These are phyloP conservation scores for Cotesia chilonis DNA, from an alignment of 1,140 invertebrate species.

Conservation along the genomic window DNA sequence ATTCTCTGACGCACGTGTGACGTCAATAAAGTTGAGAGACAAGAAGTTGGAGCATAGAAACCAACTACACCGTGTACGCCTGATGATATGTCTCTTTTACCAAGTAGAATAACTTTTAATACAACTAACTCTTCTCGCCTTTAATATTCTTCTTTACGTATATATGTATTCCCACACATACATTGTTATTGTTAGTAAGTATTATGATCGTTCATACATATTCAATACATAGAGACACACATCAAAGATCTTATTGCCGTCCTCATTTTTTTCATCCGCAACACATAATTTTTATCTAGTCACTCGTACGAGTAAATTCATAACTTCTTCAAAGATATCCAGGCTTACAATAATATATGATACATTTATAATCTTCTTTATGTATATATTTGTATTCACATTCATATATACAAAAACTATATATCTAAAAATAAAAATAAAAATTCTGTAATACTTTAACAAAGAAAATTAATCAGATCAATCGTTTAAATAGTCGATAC, in stretches of 20 bases:
- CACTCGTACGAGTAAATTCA: neutral
- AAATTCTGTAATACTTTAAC: neutral
- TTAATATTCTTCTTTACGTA: constrained; percentile 14
- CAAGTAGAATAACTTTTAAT: neutral
- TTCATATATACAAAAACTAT: no score
- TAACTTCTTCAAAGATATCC: neutral
- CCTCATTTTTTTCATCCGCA: neutral
- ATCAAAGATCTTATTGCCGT: constrained; percentile 3
- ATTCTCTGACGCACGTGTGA: constrained; percentile 61
- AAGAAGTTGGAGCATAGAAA: constrained; percentile 48
- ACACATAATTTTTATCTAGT: constrained; percentile 1
- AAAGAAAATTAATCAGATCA: neutral
- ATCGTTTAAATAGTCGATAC: neutral
- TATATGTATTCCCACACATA: neutral
- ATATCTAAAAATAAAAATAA: neutral
- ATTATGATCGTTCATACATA: no score
- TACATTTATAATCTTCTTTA: neutral
- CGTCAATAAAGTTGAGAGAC: constrained; percentile 55
- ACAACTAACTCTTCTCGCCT: neutral
- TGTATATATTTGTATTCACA: neutral
- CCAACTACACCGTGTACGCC: no score
- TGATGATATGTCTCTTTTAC: constrained; percentile 25
- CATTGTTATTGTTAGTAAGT: neutral
- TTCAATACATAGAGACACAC: neutral
- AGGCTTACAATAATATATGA: neutral